phyloP scores from a whole-genome alignment of 2,113 vertebrate genomes.

The Thalassoma bifasciatum region DNA sequence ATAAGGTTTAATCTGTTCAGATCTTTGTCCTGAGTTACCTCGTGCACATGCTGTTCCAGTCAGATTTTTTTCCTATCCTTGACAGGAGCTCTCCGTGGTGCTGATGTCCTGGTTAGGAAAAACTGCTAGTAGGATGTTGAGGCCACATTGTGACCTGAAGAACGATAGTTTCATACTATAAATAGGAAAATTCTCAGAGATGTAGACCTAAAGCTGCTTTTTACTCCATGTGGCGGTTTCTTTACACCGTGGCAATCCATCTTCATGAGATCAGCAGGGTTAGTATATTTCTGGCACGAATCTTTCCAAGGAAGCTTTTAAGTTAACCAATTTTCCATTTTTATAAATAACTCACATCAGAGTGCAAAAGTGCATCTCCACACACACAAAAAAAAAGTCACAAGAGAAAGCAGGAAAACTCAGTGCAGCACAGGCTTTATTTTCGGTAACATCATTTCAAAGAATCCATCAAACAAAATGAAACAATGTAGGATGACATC shows the following conservation, averaged over 20 bases:
- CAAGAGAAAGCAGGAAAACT: constrained; percentile 37
- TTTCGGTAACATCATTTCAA: constrained; percentile 50
- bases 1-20: neutral
- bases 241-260: neutral
- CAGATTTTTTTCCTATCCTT: neutral
- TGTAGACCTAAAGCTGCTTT: neutral
- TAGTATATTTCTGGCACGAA: neutral
- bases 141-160: constrained; percentile 4
- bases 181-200: neutral
- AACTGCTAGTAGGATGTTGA: neutral
- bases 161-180: neutral
- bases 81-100: constrained; percentile 76
- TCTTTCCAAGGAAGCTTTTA: neutral
- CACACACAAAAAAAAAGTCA: constrained; percentile 53
- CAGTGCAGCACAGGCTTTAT: constrained; percentile 62
- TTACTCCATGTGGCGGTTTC: neutral
- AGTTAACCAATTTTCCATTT: neutral
- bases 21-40: neutral
- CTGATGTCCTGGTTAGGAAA: constrained; percentile 50
- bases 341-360: too few species aligned
- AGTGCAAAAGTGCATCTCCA: neutral
- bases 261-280: neutral
- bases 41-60: neutral
- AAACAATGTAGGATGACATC: neutral
- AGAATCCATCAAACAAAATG: constrained; percentile 28